Percentiles rank a stretch among this genome's conserved stretches.
phyloP scores from a whole-genome alignment of 2,888 invertebrate species.

The Abrostola triplasia region DNA sequence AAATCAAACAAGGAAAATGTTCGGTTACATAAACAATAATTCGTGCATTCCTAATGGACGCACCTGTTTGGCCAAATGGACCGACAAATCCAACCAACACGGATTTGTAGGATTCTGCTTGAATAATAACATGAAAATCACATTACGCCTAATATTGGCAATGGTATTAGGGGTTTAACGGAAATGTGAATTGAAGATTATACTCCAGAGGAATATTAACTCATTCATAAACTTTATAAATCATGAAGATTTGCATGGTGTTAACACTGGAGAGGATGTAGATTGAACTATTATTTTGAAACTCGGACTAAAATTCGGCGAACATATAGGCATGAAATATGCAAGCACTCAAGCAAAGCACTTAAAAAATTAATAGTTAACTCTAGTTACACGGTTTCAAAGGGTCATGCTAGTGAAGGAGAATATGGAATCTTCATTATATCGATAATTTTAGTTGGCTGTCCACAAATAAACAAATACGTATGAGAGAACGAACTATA shows the following conservation, averaged over 20 bases:
- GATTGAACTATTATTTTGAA: no score
- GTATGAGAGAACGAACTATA: no score
- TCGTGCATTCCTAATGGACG: background rate
- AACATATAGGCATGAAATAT: no score
- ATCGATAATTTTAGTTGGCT: no score
- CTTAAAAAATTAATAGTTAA: no score
- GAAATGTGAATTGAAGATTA: background rate
- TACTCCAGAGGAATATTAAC: background rate
- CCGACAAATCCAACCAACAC: slow-evolving; percentile 7
- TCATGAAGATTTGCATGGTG: background rate
- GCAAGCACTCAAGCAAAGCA: no score
- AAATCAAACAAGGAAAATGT: no score
- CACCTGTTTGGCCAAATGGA: background rate
- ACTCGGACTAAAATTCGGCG: no score
- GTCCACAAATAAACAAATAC: no score
- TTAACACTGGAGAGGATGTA: no score
- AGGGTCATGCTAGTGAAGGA: no score
- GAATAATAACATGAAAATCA: slow-evolving; percentile 14
- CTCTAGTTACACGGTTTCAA: background rate
- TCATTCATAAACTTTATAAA: background rate
- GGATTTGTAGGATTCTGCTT: background rate
- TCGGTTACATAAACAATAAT: background rate
- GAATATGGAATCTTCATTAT: no score
- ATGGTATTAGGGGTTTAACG: background rate
- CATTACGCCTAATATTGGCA: slow-evolving; percentile 1